phyloP scores from a whole-genome alignment of 1,140 invertebrate genomes.

The Rhynchophorus ferrugineus region DNA sequence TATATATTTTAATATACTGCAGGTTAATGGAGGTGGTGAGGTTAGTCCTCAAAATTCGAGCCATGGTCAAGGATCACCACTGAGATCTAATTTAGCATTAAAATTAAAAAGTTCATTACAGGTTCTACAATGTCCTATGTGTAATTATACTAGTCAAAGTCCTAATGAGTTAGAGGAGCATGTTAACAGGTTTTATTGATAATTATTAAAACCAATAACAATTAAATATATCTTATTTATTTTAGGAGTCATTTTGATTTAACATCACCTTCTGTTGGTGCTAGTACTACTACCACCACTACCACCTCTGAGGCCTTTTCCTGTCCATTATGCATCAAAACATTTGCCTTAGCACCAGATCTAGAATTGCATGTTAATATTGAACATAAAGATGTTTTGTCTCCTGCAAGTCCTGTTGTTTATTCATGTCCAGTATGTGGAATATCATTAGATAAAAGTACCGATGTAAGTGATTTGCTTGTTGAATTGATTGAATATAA shows the following conservation, averaged over 20 bases:
- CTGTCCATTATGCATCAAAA: slow-evolving; percentile 66
- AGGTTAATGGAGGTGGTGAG: slow-evolving; percentile 38
- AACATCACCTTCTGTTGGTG: slow-evolving; percentile 60
- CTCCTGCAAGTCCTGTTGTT: slow-evolving; percentile 41
- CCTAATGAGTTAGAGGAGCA: slow-evolving; percentile 71
- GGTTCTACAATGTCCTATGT: slow-evolving; percentile 62
- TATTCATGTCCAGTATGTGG: slow-evolving; percentile 39
- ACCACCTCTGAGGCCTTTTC: slow-evolving; percentile 44
- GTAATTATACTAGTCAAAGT: slow-evolving; percentile 67
- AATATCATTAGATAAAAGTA: slow-evolving; percentile 31
- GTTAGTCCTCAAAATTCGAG: slow-evolving; percentile 34
- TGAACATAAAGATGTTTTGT: slow-evolving; percentile 68
- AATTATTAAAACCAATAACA: not conserved
- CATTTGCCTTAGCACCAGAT: slow-evolving; percentile 66
- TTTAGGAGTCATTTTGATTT: slow-evolving; percentile 69
- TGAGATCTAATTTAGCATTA: slow-evolving; percentile 53
- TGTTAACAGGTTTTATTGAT: slow-evolving; percentile 58
- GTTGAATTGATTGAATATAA: not conserved
- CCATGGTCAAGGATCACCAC: slow-evolving; percentile 53
- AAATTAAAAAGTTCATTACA: slow-evolving; percentile 52
- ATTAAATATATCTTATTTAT: not conserved
- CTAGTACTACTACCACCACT: no score
- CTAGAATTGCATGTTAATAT: slow-evolving; percentile 80
- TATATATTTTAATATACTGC: no score
- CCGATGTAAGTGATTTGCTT: slow-evolving; percentile 32